Conservation (phyloP, 2,888 invertebrate genomes). For the Drosophila demipolita region DNA sequence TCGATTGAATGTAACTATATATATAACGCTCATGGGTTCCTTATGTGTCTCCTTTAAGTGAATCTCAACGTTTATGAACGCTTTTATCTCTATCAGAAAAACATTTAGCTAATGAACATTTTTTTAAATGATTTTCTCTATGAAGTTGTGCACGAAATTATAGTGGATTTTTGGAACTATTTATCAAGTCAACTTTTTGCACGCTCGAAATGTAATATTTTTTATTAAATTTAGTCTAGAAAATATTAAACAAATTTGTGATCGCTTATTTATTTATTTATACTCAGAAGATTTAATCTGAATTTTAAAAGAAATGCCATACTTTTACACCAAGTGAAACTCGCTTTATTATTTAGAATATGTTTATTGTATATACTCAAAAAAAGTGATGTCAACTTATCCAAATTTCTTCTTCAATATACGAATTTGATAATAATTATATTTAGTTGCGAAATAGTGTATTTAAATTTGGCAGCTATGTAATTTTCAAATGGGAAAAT, state of each 20-base stretch:
- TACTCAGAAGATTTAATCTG: not conserved
- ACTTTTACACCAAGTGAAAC: not conserved
- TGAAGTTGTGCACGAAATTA: not conserved
- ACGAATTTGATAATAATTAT: not conserved
- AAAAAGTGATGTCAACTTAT: not conserved
- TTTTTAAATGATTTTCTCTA: not conserved
- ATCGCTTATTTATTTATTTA: no score
- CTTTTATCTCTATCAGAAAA: not conserved
- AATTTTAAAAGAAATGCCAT: not conserved
- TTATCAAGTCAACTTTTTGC: not conserved
- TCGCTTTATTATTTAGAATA: not conserved
- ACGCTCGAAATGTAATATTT: not conserved
- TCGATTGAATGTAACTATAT: constrained; percentile 33
- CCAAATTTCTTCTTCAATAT: not conserved
- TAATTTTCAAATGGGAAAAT: not conserved
- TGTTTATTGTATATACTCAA: not conserved
- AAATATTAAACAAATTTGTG: not conserved
- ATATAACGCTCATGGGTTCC: constrained; percentile 16
- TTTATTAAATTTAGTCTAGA: not conserved
- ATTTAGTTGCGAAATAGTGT: not conserved
- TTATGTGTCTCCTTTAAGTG: not conserved
- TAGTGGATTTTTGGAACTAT: not conserved
- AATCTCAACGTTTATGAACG: not conserved
- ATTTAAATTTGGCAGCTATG: no score
- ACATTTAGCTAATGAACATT: not conserved